phyloP scores from a whole-genome alignment of 1,140 invertebrate species.

The Geopemphigus sp. region DNA sequence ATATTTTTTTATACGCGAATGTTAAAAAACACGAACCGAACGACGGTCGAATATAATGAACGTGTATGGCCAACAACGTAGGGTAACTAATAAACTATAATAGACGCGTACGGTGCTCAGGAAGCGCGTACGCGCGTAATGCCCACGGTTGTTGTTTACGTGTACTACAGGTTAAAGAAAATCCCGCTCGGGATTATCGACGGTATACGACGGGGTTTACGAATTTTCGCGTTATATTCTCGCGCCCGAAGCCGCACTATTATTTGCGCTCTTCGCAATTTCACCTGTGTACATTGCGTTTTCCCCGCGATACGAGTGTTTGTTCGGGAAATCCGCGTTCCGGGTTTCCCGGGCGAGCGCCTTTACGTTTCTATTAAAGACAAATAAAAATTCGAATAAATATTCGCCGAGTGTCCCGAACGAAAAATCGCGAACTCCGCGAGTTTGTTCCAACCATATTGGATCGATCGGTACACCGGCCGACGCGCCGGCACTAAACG shows the following conservation, averaged over 20 bases:
- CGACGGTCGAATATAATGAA: no score
- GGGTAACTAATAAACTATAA: not conserved
- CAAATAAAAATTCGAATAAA: not conserved
- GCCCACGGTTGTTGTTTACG: not conserved
- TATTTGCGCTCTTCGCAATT: not conserved
- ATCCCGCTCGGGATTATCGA: not conserved
- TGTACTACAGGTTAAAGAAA: not conserved
- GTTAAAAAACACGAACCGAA: no score
- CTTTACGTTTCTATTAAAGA: not conserved
- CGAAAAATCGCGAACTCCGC: not conserved
- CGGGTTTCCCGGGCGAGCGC: no score
- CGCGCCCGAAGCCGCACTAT: not conserved
- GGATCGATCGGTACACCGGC: no score
- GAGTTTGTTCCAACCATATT: no score
- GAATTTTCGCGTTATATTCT: not conserved
- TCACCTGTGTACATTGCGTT: slow-evolving; percentile 13
- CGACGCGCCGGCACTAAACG: no score
- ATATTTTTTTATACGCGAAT: no score
- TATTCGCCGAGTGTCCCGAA: not conserved
- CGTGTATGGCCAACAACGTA: no score
- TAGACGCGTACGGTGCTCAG: not conserved
- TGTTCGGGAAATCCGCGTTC: not conserved
- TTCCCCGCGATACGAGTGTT: not conserved
- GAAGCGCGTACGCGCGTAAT: not conserved
- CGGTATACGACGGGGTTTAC: not conserved